Evolutionary conservation across 2,113 vertebrate species (phyloP).

Genomic region (Peromyscus polionotus): DNA sequence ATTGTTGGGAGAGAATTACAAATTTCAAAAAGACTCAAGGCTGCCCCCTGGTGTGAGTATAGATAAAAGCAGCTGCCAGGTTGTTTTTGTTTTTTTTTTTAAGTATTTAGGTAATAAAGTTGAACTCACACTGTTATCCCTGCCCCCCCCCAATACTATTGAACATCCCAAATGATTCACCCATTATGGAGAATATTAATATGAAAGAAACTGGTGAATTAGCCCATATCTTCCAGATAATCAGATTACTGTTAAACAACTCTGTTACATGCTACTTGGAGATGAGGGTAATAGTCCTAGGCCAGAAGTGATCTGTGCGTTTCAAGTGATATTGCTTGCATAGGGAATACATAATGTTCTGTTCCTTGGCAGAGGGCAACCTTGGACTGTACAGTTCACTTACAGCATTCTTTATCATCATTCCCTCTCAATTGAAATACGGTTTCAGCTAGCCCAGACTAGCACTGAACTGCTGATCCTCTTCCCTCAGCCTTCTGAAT

Average conservation of each 20-base stretch:
- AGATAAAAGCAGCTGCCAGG: constrained; percentile 1
- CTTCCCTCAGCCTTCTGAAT: background rate
- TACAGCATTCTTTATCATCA: background rate
- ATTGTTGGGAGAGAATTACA: accelerated
- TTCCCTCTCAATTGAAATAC: background rate
- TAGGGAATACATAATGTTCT: accelerated
- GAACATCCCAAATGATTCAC: background rate
- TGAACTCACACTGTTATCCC: background rate
- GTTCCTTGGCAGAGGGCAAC: background rate
- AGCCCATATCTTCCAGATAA: background rate
- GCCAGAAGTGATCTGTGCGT: background rate
- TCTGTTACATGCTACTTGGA: background rate
- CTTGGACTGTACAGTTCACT: accelerated
- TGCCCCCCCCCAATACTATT: too few relatives aligned
- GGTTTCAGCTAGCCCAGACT: background rate
- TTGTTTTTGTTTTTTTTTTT: too few relatives aligned
- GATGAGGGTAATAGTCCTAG: background rate
- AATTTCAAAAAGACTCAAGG: constrained; percentile 71
- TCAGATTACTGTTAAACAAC: background rate
- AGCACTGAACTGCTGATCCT: background rate
- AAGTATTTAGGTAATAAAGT: background rate
- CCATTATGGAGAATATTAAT: background rate
- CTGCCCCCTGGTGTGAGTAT: constrained; percentile 83
- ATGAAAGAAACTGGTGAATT: background rate
- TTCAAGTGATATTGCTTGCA: background rate